Base-by-base conservation (phyloP, 2,113 vertebrate species). In the Platysteira castanea region DNA sequence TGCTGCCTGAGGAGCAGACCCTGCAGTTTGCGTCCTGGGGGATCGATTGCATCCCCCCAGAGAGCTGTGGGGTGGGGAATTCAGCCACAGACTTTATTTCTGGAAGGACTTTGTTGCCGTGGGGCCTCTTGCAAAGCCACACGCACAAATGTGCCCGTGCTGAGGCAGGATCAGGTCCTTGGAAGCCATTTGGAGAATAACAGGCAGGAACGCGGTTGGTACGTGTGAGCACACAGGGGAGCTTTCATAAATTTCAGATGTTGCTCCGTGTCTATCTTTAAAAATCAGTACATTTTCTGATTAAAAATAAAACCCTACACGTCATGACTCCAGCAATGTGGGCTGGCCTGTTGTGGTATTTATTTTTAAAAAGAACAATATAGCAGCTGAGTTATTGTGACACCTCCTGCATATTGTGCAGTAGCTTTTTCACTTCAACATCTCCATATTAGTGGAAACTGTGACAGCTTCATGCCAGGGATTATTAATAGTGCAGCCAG, bases 331-430 rank as follows among this genome's bases (percentile, higher is more conserved):
- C 87, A 56, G 93, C 91, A 15, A 59, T 28, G 80, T 35, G 11
- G 84, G 84, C 93, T 52, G 68, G 90, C 86, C 84, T 94, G 89
- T 93, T 95, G 86, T 85, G 92, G 59, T 95, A 44, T 96, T 97
- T 97, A 92, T 95, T 93, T 97, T 95, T 93, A 68, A 95, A 87
- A 93, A 87, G 84, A 95, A 95, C 93, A 94, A 84, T 95, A 63
- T 39, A 95, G 80, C 91, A 90, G 86, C 80, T 89, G 93, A 75
- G 93, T 95, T 96, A 92, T 87, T 91, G 95, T 94, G 93, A 89
- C 93, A 94, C 86, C 95, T 92, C 76, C 86, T 90, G 95, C 77
- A 39, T 59, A 20, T 78, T 89, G 86, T 92, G 89, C 93, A 50
- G 95, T 70, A 71, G 91, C 69, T 89, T 95, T 67, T 95, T 82